Base-by-base conservation (phyloP, 2,113 vertebrate genomes). In the Cavia porcellus region DNA sequence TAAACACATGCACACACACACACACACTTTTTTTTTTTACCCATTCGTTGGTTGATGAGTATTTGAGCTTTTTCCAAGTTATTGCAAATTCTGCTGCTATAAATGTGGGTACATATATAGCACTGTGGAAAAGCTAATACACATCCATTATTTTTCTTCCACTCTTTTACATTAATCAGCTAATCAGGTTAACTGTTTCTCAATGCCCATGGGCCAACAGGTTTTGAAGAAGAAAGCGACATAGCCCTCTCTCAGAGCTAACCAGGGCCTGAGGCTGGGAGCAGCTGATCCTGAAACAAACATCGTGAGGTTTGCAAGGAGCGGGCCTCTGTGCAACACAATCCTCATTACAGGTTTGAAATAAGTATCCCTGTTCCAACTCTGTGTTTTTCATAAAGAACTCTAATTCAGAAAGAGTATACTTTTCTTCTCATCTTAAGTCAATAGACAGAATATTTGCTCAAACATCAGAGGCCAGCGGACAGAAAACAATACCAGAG, bases 201-300 rank as follows among this genome's bases (percentile, higher is more conserved):
- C 30, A 85, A 14, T 80, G 75, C 32, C 61, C 19, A 28, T 28
- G 84, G 32, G 19, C 13, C 38, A 95, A 45, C 25, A 96, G 75
- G 38, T 84, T 94, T 89, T 95, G 28, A 93, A 86, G 88, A 91
- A 75, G 59, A 62, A 92, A 94, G 25, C 35, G 62, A 82, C 61
- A 68, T 38, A 88, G 52, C 15, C n/a, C 38, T 62, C 17, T 89
- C 6, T 52, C 22, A 72, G 22, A 57, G 42, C 35, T 25, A 90
- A n/a, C 7, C 25, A 25, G 42, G 20, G 32, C 42, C 57, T 45
- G 20, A 80, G 38, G 55, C 13, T 77, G 68, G 80, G 42, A 87
- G 87, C 24, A 15, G 17, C 20, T 55, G 50, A 14, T 7, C 25
- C 32, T 74, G 61, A 86, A 82, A 50, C 50, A 94, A 79, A 75